Base-by-base conservation (phyloP, 2,797 vertebrate genomes). In the Leptodactylus fallax region DNA sequence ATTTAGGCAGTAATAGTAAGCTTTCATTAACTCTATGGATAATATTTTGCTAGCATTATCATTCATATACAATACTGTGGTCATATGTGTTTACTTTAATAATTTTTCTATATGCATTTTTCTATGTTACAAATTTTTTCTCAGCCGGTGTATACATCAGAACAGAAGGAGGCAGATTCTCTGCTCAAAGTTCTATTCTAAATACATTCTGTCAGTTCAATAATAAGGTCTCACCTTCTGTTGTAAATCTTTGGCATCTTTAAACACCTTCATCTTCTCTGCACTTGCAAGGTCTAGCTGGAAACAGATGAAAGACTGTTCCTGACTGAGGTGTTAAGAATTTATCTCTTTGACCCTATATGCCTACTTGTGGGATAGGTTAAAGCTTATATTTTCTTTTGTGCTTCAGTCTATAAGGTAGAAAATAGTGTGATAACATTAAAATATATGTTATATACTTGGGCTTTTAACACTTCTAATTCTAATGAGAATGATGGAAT, bases 141-240 rank as follows among this genome's bases (percentile, higher is more conserved):
- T 63, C 21, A n/a, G 27, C 21, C 47, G 12, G 45, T 81, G 13
- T 63, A 81, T 47, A 60, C 19, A 60, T 61, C 56, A 49, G 36
- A 81, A 49, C 58, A 61, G 60, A 36, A 60, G 19, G 25, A 47
- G 27, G 9, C 58, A 65, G 58, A 1, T 49, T 13, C 79, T 49
- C 58, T 36, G 7, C 21, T n/a, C 58, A 81, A 81, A 49, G 58
- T 81, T 61, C n/a, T 61, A 36, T 21, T 63, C 58, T 63, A 61
- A 63, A 81, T 81, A 45, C 58, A 63, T 81, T 81, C 79, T 63
- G 58, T 81, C 79, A 81, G 36, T 81, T 81, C 79, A 81, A 36
- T 63, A 81, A 45, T n/a, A 63, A 81, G 79, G 79, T 81, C 23
- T 47, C 27, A 49, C 58, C 79, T 61, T 12, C 27, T n/a, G 27